phyloP scores from a whole-genome alignment of 2,888 invertebrate species.

The Tenthredo livida region DNA sequence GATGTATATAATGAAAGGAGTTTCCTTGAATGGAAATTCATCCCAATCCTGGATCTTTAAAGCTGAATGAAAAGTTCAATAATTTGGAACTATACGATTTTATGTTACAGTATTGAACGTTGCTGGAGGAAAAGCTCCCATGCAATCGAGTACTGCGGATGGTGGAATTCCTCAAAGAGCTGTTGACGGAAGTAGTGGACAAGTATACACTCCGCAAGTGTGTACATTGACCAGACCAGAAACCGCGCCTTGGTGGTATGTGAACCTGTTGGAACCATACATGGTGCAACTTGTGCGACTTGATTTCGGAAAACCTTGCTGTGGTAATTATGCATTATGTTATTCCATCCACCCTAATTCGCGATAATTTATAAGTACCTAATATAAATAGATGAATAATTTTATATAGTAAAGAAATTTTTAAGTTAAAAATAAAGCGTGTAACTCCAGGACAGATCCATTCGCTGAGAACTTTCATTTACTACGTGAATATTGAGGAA shows the following conservation, averaged over 20 bases:
- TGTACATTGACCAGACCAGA: constrained; percentile 93
- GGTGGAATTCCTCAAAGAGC: constrained; percentile 94
- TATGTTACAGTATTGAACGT: constrained; percentile 90
- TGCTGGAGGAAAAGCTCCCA: constrained; percentile 96
- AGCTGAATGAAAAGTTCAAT: not conserved
- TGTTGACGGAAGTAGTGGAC: constrained; percentile 93
- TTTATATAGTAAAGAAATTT: not conserved
- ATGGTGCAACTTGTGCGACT: constrained; percentile 95
- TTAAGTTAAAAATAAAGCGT: not conserved
- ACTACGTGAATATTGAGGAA: not conserved
- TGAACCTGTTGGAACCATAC: constrained; percentile 95
- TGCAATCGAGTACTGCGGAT: constrained; percentile 92
- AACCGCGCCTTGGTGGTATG: constrained; percentile 96
- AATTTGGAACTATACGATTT: not conserved
- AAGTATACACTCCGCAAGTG: constrained; percentile 89
- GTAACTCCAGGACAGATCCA: not conserved
- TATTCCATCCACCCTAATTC: too few species aligned
- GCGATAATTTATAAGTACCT: too few species aligned
- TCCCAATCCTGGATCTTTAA: not conserved
- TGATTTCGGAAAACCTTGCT: constrained; percentile 94
- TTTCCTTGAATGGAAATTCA: not conserved
- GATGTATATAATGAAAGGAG: not conserved
- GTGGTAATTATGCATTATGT: constrained; percentile 85
- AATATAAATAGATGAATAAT: not conserved
- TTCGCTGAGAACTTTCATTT: constrained; percentile 4